Evolutionary conservation across 2,888 invertebrate species (phyloP), one percentile per base, ranked within the genome.

Genomic region (Leptopilina syphax): DNA sequence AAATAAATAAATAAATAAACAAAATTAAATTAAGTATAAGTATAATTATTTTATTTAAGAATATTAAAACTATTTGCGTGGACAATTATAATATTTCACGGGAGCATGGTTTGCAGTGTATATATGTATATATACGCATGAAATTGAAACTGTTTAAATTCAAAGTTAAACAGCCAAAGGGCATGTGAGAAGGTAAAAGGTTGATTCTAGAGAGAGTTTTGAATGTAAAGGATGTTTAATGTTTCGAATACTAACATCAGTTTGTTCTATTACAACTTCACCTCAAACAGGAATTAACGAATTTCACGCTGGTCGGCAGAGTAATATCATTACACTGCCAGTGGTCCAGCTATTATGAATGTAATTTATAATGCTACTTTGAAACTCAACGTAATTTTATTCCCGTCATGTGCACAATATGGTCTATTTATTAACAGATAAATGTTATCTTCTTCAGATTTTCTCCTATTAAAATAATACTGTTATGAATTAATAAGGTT

Each of bases 351-450:
- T 57, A 73, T 73, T 34, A 73, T 73, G 57, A 24, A n/a, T 73
- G 34, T 27, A 73, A 73, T 73, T 73, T 57, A 73, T 57, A 73
- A 73, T 73, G n/a, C 67, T 70, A 57, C 57, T 54, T 73, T 73
- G 73, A 73, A 73, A 73, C 57, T 57, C 57, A 8, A 34, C 10
- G 73, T 57, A 73, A 73, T 73, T 73, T 73, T 34, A 57, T 34
- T 9, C 57, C 57, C 34, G 57, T n/a, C 34, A 60, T 34, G 73
- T 34, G 34, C n/a, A 27, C 34, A 27, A 57, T n/a, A n/a, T 54
- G 54, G 73, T 41, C 57, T 34, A n/a, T 73, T 57, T 57, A 57
- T 73, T 10, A 73, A 3, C 57, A 34, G 57, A 41, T 54, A 57
- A 34, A 73, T 70, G 12, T 34, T 57, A 34, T 8, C 57, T n/a